A percentile compares a stretch with the other conserved stretches of the same genome.
Conservation (phyloP, 2,113 vertebrate genomes). For the Corythornis madagascariensis region DNA sequence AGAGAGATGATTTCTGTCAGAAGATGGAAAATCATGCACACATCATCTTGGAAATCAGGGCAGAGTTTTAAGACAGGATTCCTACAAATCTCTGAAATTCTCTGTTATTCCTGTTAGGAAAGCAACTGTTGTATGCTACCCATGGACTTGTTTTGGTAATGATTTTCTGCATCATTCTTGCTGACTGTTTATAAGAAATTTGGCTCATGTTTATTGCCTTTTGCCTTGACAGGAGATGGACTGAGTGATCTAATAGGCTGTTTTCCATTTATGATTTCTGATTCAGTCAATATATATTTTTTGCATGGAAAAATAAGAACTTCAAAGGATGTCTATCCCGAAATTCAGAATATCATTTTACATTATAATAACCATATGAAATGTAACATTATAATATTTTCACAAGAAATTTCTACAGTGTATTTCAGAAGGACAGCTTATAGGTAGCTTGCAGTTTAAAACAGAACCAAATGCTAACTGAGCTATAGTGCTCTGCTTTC, state of each 20-base stretch:
- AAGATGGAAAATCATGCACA: not conserved
- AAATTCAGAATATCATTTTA: not conserved
- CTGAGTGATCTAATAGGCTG: not conserved
- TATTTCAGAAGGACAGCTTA: not conserved
- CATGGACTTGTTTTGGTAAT: not conserved
- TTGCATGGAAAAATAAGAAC: not conserved
- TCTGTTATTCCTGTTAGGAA: not conserved
- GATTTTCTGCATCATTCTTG: not conserved
- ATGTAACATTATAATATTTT: not conserved
- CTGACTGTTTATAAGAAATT: not conserved
- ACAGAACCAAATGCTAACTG: not conserved
- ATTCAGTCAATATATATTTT: not conserved
- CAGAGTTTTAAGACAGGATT: not conserved
- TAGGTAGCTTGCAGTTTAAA: not conserved
- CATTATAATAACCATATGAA: not conserved
- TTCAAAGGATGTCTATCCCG: not conserved
- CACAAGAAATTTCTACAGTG: not conserved
- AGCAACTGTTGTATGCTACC: not conserved
- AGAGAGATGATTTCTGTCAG: not conserved
- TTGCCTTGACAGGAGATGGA: not conserved
- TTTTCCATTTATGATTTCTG: not conserved
- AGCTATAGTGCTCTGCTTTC: not conserved
- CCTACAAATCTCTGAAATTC: not conserved
- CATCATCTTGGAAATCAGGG: not conserved
- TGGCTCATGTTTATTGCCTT: not conserved